phyloP scores from a whole-genome alignment of 2,113 vertebrate genomes.

The Cynoglossus semilaevis region DNA sequence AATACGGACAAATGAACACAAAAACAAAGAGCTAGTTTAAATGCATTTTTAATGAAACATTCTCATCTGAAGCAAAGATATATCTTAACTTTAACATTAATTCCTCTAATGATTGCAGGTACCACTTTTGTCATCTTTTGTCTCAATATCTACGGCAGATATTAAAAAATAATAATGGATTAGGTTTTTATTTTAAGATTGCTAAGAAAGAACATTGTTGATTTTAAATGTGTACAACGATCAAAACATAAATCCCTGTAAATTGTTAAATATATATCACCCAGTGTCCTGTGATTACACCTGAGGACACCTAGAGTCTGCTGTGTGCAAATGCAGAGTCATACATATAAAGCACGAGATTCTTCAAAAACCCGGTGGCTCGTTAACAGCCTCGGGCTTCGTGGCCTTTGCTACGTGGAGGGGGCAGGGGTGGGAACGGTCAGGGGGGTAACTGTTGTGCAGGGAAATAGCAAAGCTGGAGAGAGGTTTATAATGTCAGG shows the following conservation, averaged over 20 bases:
- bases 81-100: conserved; percentile 48
- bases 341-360: conserved; percentile 50
- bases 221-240: conserved; percentile 38
- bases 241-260: conserved; percentile 51
- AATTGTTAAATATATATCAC: conserved; percentile 53
- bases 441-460: conserved; percentile 5
- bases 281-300: conserved; percentile 40
- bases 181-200: conserved; percentile 36
- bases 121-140: conserved; percentile 26
- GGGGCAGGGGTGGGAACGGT: neutral
- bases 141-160: conserved; percentile 48
- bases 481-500: conserved; percentile 11
- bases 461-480: conserved; percentile 13
- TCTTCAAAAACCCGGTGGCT: conserved; percentile 36
- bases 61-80: conserved; percentile 62
- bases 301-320: conserved; percentile 38
- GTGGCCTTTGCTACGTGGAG: conserved; percentile 10
- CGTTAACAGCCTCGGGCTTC: conserved; percentile 30
- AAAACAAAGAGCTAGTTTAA: conserved; percentile 25
- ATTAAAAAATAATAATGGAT: conserved; percentile 51
- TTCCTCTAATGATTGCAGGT: conserved; percentile 41
- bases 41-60: conserved; percentile 67
- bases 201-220: conserved; percentile 26
- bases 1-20: neutral
- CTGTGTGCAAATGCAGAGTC: conserved; percentile 55